Evolutionary conservation across 2,888 invertebrate species (phyloP), one percentile per base, ranked within the genome.

Genomic region (Thelaira solivaga): DNA sequence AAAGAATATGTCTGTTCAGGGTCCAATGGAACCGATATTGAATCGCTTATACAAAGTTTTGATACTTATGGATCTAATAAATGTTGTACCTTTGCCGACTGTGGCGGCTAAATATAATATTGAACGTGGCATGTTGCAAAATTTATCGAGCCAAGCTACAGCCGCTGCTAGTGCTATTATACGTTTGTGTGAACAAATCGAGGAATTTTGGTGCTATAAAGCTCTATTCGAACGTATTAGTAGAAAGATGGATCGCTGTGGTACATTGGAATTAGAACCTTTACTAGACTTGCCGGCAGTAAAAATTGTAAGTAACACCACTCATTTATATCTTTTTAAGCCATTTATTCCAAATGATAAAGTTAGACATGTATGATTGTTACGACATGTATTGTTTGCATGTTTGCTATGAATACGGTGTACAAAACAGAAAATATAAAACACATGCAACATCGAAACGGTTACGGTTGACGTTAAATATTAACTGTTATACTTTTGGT

Each of bases 281-380:
- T 90, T 99, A 18, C 92, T 98, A 93, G 95, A 96, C 81, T 90
- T 98, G 81, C 97, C 98, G 1, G 92, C 93, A 18, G 96, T 98
- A 2, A 96, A 94, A 90, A 93, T 94, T 89, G 94, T 94, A 88
- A 85, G 83, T 80, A 34, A 2, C n/a, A 13, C 8, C n/a, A 7
- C n/a, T 34, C n/a, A 34, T 3, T 34, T 36, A 3, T 2, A 7
- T 11, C 8, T 34, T 34, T n/a, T n/a, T n/a, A n/a, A n/a, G n/a
- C n/a, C n/a, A n/a, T n/a, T n/a, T n/a, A n/a, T n/a, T n/a, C n/a
- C n/a, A n/a, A n/a, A n/a, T n/a, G n/a, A n/a, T n/a, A n/a, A n/a
- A n/a, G n/a, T n/a, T n/a, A n/a, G n/a, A n/a, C n/a, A n/a, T n/a
- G n/a, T n/a, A n/a, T n/a, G n/a, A n/a, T n/a, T n/a, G n/a, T n/a